A percentile compares a stretch with the other conserved stretches of the same genome.
Evolutionary conservation across 2,888 invertebrate species (phyloP).

Genomic region (Temnothorax rugatulus): DNA sequence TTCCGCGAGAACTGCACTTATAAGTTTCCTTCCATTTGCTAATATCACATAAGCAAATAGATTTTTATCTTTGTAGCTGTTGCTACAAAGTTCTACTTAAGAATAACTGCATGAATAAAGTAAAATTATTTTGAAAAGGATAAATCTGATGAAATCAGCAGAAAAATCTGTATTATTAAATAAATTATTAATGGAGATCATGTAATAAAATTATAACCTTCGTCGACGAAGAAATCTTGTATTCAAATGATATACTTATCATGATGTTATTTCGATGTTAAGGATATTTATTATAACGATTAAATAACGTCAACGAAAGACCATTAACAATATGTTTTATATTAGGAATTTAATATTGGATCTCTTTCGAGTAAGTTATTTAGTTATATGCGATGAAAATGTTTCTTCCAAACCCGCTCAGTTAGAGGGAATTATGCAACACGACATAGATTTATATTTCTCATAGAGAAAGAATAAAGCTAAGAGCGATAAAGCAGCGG

Average conservation of each 20-base stretch:
- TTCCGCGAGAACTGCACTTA: background rate
- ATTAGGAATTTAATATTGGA: background rate
- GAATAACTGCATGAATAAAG: background rate
- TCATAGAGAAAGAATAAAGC: background rate
- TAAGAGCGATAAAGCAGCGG: background rate
- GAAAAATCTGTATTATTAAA: background rate
- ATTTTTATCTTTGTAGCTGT: background rate
- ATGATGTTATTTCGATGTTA: background rate
- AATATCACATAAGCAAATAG: background rate
- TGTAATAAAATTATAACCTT: background rate
- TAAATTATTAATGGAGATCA: background rate
- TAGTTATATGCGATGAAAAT: background rate
- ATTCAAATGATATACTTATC: background rate
- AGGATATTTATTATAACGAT: background rate
- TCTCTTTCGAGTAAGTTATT: slow-evolving; percentile 9
- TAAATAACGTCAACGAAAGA: background rate
- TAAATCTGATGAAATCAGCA: background rate
- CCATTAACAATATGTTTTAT: background rate
- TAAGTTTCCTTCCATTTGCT: background rate
- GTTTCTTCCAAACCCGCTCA: background rate
- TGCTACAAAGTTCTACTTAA: background rate
- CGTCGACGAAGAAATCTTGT: background rate
- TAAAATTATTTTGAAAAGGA: background rate
- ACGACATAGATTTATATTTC: background rate
- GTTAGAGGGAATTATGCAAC: background rate